Conservation (phyloP, 1,140 invertebrate species). For the Druon quercuslanigerum region DNA sequence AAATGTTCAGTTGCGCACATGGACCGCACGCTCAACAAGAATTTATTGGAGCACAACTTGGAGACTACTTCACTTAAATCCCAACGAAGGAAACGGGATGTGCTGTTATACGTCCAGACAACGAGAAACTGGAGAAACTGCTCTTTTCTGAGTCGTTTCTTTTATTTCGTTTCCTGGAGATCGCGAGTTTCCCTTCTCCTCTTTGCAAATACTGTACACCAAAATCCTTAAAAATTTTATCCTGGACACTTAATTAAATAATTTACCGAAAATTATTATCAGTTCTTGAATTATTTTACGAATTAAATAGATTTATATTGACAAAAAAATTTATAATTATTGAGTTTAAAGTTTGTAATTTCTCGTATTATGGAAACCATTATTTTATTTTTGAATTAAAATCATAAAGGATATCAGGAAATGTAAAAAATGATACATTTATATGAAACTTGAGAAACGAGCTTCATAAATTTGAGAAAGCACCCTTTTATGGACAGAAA, state of each 20-base stretch:
- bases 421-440: no score
- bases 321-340: no score
- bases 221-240: not conserved
- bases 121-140: conserved; percentile 30
- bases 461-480: no score
- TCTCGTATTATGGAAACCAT: no score
- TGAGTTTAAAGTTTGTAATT: no score
- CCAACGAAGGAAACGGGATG: conserved; percentile 28
- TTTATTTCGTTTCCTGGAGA: conserved; percentile 15
- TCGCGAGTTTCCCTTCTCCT: conserved; percentile 1
- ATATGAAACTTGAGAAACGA: no score
- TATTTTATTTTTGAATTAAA: no score
- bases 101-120: conserved; percentile 30
- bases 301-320: no score
- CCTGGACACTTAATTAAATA: not conserved
- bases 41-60: conserved; percentile 26
- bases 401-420: no score
- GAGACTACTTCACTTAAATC: conserved; percentile 31
- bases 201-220: conserved; percentile 11
- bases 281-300: no score
- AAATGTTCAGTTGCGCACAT: conserved; percentile 31
- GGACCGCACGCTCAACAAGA: conserved; percentile 28
- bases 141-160: conserved; percentile 25
- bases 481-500: no score
- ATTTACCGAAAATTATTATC: no score